Evolutionary conservation across 2,888 invertebrate species (phyloP).

Genomic region (Rhodophaea formosa): DNA sequence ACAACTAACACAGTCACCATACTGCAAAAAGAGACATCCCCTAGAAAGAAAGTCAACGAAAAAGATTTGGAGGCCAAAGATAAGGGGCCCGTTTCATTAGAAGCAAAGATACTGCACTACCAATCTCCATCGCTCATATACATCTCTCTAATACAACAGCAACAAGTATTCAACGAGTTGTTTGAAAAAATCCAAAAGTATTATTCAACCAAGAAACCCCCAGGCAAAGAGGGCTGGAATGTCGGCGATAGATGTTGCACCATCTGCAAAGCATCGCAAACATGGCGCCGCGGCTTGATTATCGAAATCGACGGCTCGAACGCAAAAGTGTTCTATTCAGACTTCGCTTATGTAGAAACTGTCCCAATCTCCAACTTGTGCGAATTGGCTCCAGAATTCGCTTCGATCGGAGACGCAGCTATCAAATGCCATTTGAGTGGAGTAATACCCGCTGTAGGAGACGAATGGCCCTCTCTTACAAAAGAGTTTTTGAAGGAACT

Average conservation of each 20-base stretch:
- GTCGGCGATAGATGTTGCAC: slow-evolving; percentile 74
- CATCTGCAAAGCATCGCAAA: slow-evolving; percentile 65
- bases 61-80: slow-evolving; percentile 62
- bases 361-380: slow-evolving; percentile 70
- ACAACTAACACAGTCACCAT: slow-evolving; percentile 37
- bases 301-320: slow-evolving; percentile 57
- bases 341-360: slow-evolving; percentile 81
- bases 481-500: slow-evolving; percentile 82
- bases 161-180: slow-evolving; percentile 66
- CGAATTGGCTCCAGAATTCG: slow-evolving; percentile 74
- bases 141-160: slow-evolving; percentile 73
- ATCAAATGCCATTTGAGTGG: slow-evolving; percentile 86
- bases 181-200: slow-evolving; percentile 78
- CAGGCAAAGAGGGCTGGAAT: slow-evolving; percentile 65
- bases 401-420: slow-evolving; percentile 77
- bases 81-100: slow-evolving; percentile 72
- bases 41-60: slow-evolving; percentile 32
- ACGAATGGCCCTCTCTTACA: slow-evolving; percentile 82
- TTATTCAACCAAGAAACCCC: slow-evolving; percentile 55
- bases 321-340: slow-evolving; percentile 83
- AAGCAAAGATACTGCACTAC: slow-evolving; percentile 72
- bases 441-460: slow-evolving; percentile 85
- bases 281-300: slow-evolving; percentile 84
- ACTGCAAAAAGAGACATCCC: slow-evolving; percentile 35
- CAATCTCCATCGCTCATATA: slow-evolving; percentile 83